A percentile compares a stretch with the other conserved stretches of the same genome.
Conservation (phyloP, 2,113 vertebrate genomes). For the Heloderma charlesbogerti region DNA sequence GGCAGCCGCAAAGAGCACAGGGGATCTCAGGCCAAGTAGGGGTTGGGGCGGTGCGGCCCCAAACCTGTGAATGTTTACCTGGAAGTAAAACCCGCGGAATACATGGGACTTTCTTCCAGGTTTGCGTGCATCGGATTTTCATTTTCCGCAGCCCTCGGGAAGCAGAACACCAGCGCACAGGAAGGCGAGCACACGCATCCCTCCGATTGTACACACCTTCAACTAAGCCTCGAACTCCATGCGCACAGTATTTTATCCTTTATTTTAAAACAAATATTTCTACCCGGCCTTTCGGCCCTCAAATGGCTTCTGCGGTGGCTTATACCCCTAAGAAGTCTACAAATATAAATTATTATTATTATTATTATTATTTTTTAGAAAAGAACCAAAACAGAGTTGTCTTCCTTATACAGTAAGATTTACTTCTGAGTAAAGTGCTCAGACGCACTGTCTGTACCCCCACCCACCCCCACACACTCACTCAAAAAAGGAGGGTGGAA, state of each 20-base stretch:
- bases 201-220: background rate
- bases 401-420: background rate
- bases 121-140: background rate
- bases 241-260: too few relatives aligned
- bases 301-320: background rate
- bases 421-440: background rate
- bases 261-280: background rate
- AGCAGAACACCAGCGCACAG: too few relatives aligned
- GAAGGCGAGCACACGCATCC: background rate
- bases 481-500: too few relatives aligned
- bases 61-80: background rate
- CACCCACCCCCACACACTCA: background rate
- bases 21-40: background rate
- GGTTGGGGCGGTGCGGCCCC: too few relatives aligned
- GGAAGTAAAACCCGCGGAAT: background rate
- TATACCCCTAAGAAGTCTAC: background rate
- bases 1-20: background rate
- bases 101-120: background rate
- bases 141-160: background rate
- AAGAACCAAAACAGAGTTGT: background rate
- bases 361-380: too few relatives aligned
- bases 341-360: background rate
- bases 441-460: background rate
- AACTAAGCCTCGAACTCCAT: background rate
- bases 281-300: background rate